Evolutionary conservation across 2,797 vertebrate genomes (phyloP).

Genomic region (Odontamblyopus lacepedii): DNA sequence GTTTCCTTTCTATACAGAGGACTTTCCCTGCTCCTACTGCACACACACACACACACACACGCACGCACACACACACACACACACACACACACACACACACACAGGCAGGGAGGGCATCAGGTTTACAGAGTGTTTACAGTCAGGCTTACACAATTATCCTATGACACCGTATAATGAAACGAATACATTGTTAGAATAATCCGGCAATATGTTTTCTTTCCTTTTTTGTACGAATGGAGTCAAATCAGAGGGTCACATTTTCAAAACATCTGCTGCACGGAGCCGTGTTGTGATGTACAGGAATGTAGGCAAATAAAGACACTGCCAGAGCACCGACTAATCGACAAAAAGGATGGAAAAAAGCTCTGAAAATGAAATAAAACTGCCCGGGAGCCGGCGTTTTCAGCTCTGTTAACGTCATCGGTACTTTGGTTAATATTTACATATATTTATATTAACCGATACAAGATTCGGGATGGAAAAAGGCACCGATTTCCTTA

Average conservation of each 20-base stretch:
- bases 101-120: not conserved
- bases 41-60: not conserved
- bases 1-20: constrained; percentile 27
- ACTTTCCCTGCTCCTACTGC: constrained; percentile 20
- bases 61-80: not conserved
- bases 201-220: not conserved
- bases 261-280: no score
- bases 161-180: not conserved
- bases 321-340: no score
- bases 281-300: no score
- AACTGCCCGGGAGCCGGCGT: no score
- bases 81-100: not conserved
- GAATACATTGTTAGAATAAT: not conserved
- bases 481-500: no score
- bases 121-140: not conserved
- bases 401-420: no score
- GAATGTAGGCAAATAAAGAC: no score
- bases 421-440: no score
- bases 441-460: no score
- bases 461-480: no score
- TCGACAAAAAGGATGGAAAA: no score
- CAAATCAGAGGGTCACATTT: not conserved
- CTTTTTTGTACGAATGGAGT: not conserved
- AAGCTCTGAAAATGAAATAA: no score
- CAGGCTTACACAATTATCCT: not conserved